Evolutionary conservation across 2,888 invertebrate species (phyloP), one percentile per base, ranked within the genome.

Genomic region (Alsophila aescularia): DNA sequence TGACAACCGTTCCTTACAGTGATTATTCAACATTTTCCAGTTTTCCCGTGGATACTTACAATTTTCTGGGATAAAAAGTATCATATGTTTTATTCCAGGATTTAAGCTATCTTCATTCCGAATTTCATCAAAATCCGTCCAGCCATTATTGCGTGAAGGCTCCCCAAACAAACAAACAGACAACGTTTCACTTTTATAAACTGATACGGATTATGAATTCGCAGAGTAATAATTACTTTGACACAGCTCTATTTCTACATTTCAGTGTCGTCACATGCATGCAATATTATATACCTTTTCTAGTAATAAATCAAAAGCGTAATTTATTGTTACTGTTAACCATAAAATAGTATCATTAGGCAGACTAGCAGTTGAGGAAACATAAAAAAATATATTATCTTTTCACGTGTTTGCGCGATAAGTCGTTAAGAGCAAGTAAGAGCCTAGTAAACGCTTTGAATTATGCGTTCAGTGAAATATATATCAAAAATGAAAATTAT

Each of bases 371-470:
- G 74, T 73, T 61, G 73, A 85, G 86, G 82, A 86, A 85, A 79
- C 84, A 85, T 89, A 85, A 90, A 87, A 24, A 89, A 75, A 78
- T 85, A 84, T 87, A 86, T 81, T 82, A 79, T 81, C 81, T 79
- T 81, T 81, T 85, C 85, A 89, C 87, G 85, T 87, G 88, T 85
- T 76, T 62, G 73, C 70, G 67, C 67, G 75, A 76, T 73, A 67
- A 68, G 69, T 75, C 72, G 73, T 83, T 83, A 78, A 81, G 69
- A 80, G 66, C 68, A 70, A 70, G 39, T 37, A 53, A 52, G 37
- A 51, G 53, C 37, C 52, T 45, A 75, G 73, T 78, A 74, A 85
- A 81, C 74, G 77, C 70, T 70, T 71, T 75, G 70, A 74, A 66
- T 70, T 66, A 70, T 73, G 66, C 64, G 24, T 12, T 16, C 31